Percentiles rank a stretch among this genome's conserved stretches.
These are phyloP conservation scores for Pseudoips prasinana DNA, from an alignment of 2,888 invertebrate genomes.

Conservation along the genomic window DNA sequence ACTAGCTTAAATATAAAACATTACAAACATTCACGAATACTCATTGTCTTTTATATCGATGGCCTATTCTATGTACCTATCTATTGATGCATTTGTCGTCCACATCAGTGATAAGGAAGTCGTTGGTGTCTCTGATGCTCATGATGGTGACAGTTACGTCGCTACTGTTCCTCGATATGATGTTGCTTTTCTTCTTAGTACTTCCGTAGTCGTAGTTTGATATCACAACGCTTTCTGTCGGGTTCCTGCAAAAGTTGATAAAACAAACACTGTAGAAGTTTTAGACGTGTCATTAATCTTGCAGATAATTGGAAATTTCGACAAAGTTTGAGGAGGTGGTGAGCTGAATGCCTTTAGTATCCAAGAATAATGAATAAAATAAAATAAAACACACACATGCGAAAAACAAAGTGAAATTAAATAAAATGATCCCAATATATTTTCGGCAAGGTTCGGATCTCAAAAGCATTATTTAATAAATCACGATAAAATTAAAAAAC, in stretches of 20 bases:
- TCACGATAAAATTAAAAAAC: too few species aligned
- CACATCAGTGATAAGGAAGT: conserved; percentile 55
- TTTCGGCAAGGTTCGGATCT: too few species aligned
- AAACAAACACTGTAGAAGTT: conserved; percentile 52
- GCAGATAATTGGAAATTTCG: too few species aligned
- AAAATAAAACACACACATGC: too few species aligned
- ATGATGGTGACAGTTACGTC: conserved; percentile 70
- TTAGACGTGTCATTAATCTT: too few species aligned
- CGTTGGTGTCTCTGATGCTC: conserved; percentile 62
- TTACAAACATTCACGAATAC: conserved; percentile 1
- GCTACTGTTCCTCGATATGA: conserved; percentile 62
- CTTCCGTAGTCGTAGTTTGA: conserved; percentile 77
- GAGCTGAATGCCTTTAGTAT: too few species aligned
- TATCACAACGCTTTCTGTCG: conserved; percentile 76
- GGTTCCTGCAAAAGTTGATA: conserved; percentile 67
- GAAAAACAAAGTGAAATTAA: too few species aligned
- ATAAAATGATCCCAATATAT: too few species aligned
- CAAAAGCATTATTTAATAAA: too few species aligned
- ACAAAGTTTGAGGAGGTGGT: too few species aligned
- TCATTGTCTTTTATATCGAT: conserved; percentile 21
- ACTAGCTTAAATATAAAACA: too few species aligned
- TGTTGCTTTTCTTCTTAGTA: conserved; percentile 72
- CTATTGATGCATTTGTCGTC: conserved; percentile 62
- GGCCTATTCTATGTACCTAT: conserved; percentile 40
- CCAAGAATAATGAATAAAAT: too few species aligned